A percentile compares a stretch with the other conserved stretches of the same genome.
These are phyloP conservation scores for Eucera pruinosa DNA, from an alignment of 2,888 invertebrate genomes.

Conservation along the genomic window DNA sequence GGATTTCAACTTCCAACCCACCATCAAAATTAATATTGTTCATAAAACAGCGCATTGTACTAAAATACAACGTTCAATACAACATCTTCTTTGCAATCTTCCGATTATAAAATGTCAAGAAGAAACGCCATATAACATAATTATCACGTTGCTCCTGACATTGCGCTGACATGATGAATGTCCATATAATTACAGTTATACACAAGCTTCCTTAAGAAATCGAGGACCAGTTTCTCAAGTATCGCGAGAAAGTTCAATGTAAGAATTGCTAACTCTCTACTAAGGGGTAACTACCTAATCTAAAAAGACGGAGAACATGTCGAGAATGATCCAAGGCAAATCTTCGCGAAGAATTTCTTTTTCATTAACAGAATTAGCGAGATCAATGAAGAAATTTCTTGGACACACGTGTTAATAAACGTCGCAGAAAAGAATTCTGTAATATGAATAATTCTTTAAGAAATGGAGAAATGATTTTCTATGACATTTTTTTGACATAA, in stretches of 20 bases:
- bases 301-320: background rate
- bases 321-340: background rate
- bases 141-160: background rate
- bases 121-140: background rate
- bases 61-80: too few relatives aligned
- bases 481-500: too few relatives aligned
- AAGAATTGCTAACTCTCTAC: conserved; percentile 10
- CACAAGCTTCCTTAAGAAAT: background rate
- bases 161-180: background rate
- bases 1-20: too few relatives aligned
- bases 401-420: too few relatives aligned
- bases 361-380: too few relatives aligned
- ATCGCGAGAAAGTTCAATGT: conserved; percentile 10
- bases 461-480: too few relatives aligned
- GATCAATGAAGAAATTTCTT: too few relatives aligned
- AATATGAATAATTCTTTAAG: background rate
- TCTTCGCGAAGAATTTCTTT: background rate
- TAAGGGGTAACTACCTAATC: conserved; percentile 9
- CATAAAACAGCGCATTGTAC: too few relatives aligned
- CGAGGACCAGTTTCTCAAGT: background rate
- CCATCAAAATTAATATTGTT: too few relatives aligned
- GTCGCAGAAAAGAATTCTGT: background rate
- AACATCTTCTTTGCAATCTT: too few relatives aligned
- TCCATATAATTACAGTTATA: background rate
- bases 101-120: too few relatives aligned